Evolutionary conservation across 2,113 vertebrate species (phyloP).

Genomic region (Elephas maximus): DNA sequence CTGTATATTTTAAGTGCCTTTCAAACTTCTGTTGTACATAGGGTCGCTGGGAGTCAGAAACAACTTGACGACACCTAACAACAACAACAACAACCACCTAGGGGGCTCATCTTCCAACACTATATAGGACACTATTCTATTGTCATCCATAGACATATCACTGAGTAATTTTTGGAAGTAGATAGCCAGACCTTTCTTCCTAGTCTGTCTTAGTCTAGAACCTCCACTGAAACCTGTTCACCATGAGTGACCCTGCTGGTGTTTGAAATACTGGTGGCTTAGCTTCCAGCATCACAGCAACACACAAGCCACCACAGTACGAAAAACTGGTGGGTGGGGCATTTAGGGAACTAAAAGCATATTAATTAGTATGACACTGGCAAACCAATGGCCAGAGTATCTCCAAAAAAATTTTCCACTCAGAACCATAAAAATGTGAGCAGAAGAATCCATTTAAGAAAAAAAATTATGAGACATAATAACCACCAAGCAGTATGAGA

Average conservation of each 20-base stretch:
- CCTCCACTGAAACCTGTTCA: neutral
- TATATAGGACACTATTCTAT: neutral
- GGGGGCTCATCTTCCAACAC: neutral
- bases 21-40: too few species aligned
- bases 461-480: neutral
- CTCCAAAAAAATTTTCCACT: neutral
- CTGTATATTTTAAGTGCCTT: neutral
- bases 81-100: neutral
- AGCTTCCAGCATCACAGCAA: neutral
- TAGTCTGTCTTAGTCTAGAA: neutral
- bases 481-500: too few species aligned
- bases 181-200: neutral
- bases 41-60: too few species aligned
- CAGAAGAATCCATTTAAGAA: neutral
- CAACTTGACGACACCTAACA: too few species aligned
- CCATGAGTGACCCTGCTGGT: neutral
- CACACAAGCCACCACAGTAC: neutral
- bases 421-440: neutral
- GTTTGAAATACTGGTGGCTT: neutral
- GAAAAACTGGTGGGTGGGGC: neutral
- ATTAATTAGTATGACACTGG: accelerated
- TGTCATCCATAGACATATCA: neutral
- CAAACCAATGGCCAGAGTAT: accelerated
- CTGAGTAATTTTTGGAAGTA: neutral
- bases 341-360: too few species aligned